Evolutionary conservation across 2,113 vertebrate species (phyloP).

Genomic region (Carlito syrichta): DNA sequence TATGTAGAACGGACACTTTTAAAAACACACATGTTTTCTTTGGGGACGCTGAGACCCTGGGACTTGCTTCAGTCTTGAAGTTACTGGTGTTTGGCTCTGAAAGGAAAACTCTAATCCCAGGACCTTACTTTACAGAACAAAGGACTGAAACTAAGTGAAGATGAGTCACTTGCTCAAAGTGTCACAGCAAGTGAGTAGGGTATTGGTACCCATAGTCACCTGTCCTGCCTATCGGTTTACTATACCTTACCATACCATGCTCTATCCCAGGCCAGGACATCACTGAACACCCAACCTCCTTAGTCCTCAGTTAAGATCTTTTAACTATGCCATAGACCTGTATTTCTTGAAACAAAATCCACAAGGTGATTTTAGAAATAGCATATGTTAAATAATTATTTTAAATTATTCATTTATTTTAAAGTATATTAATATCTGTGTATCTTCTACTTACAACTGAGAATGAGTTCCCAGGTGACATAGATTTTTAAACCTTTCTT

Average conservation of each 20-base stretch:
- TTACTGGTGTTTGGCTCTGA: background rate
- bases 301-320: background rate
- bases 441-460: background rate
- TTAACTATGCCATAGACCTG: background rate
- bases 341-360: background rate
- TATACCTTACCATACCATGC: fast-evolving
- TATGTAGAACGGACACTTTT: background rate
- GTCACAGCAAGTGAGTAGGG: background rate
- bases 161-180: background rate
- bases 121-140: background rate
- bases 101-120: background rate
- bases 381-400: background rate
- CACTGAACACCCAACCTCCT: background rate
- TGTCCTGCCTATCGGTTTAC: background rate
- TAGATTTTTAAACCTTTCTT: background rate
- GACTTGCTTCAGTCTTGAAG: background rate
- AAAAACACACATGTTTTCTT: background rate
- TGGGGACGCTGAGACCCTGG: background rate
- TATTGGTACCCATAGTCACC: background rate
- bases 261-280: background rate
- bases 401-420: background rate
- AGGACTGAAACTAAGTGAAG: background rate
- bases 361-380: background rate
- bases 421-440: background rate
- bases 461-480: background rate